phyloP scores from a whole-genome alignment of 2,113 vertebrate genomes.

The Willisornis vidua region DNA sequence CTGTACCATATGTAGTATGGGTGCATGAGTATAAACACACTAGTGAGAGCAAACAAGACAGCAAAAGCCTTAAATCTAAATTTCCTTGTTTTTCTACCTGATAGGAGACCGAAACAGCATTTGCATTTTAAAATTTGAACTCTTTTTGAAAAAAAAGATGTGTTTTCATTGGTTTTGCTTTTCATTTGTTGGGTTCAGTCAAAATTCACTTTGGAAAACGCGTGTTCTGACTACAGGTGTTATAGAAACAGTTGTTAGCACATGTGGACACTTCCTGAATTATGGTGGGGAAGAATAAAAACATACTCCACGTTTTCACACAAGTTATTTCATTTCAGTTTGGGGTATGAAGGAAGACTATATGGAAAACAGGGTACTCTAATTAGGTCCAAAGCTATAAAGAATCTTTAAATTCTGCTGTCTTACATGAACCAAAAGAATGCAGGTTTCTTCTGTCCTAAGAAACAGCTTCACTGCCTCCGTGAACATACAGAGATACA shows the following conservation, averaged over 20 bases:
- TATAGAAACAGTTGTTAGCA: background rate
- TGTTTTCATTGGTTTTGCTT: background rate
- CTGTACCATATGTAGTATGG: background rate
- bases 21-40: background rate
- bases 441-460: background rate
- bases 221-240: background rate
- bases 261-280: background rate
- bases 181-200: background rate
- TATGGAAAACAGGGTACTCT: background rate
- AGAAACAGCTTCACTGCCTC: background rate
- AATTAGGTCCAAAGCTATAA: background rate
- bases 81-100: background rate
- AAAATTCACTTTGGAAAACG: background rate
- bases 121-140: background rate
- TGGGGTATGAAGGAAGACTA: background rate
- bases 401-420: background rate
- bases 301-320: background rate
- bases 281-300: background rate
- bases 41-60: background rate
- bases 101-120: background rate
- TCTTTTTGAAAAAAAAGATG: accelerated
- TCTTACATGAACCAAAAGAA: background rate
- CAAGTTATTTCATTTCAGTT: background rate
- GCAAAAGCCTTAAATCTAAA: background rate
- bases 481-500: background rate